phyloP scores from a whole-genome alignment of 2,113 vertebrate species.

The Myotis yumanensis region DNA sequence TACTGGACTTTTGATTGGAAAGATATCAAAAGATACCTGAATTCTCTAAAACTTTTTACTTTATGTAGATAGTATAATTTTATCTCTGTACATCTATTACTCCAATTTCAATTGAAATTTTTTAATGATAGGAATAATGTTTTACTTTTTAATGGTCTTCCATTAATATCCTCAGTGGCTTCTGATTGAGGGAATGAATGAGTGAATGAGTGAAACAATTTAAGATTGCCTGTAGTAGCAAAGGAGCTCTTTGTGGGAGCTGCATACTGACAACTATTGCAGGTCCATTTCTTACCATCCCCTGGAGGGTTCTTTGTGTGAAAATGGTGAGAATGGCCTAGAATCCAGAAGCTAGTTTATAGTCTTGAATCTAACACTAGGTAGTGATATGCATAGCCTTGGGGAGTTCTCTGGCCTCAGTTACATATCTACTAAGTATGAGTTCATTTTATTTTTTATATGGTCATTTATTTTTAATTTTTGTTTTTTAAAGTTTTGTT shows the following conservation, averaged over 20 bases:
- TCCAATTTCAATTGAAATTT: background rate
- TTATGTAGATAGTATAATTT: conserved; percentile 24
- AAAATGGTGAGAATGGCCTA: background rate
- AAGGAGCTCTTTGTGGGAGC: background rate
- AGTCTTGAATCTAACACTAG: background rate
- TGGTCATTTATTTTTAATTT: too few species aligned
- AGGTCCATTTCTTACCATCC: too few species aligned
- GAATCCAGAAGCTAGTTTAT: background rate
- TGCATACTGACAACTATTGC: too few species aligned
- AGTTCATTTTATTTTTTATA: background rate
- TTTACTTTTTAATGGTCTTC: background rate
- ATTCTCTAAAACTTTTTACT: background rate
- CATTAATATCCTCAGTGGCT: background rate
- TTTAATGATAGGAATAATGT: background rate
- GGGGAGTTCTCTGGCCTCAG: background rate
- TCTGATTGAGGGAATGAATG: background rate
- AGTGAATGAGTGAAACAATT: background rate
- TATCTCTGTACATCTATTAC: background rate
- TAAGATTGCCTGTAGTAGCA: background rate
- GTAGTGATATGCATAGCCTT: background rate
- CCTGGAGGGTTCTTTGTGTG: background rate
- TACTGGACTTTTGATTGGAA: conserved; percentile 3
- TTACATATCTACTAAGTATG: background rate
- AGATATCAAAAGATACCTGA: conserved; percentile 31
- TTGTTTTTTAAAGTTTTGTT: too few species aligned